A percentile compares a stretch with the other conserved stretches of the same genome.
Conservation (phyloP, 2,797 vertebrate genomes). For the Triplophysa yarkandensis region DNA sequence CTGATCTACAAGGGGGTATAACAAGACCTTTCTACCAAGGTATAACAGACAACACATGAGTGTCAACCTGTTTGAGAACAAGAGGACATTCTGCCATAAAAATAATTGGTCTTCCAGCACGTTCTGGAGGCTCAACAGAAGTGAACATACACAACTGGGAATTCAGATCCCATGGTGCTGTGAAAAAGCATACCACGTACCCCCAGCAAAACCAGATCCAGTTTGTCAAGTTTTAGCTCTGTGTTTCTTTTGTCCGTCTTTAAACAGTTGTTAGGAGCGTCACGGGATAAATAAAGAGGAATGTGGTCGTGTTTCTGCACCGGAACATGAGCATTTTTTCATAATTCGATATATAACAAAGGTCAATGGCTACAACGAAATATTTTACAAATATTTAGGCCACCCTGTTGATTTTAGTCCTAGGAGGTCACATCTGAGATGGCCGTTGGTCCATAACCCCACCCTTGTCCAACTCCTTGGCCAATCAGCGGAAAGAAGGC, state of each 20-base stretch:
- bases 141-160: slow-evolving; percentile 38
- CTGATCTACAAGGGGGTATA: not conserved
- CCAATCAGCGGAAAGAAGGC: not conserved
- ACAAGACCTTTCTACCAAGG: slow-evolving; percentile 15
- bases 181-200: slow-evolving; percentile 59
- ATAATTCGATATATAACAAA: slow-evolving; percentile 57
- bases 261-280: slow-evolving; percentile 19
- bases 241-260: slow-evolving; percentile 25
- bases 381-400: slow-evolving; percentile 26
- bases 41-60: slow-evolving; percentile 12
- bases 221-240: slow-evolving; percentile 62
- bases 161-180: slow-evolving; percentile 62
- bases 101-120: slow-evolving; percentile 53
- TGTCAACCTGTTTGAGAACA: not conserved
- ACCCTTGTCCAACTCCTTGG: slow-evolving; percentile 9
- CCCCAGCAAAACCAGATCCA: slow-evolving; percentile 62
- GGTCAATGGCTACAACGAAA: slow-evolving; percentile 53
- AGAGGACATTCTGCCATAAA: slow-evolving; percentile 35
- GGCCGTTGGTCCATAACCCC: slow-evolving; percentile 1
- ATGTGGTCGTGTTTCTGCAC: slow-evolving; percentile 55
- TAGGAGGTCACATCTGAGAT: not conserved
- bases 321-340: slow-evolving; percentile 56
- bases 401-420: slow-evolving; percentile 33
- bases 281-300: slow-evolving; percentile 51
- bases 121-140: slow-evolving; percentile 52